Evolutionary conservation across 2,113 vertebrate genomes (phyloP), one percentile per base, ranked within the genome.

Genomic region (Coregonus clupeaformis): DNA sequence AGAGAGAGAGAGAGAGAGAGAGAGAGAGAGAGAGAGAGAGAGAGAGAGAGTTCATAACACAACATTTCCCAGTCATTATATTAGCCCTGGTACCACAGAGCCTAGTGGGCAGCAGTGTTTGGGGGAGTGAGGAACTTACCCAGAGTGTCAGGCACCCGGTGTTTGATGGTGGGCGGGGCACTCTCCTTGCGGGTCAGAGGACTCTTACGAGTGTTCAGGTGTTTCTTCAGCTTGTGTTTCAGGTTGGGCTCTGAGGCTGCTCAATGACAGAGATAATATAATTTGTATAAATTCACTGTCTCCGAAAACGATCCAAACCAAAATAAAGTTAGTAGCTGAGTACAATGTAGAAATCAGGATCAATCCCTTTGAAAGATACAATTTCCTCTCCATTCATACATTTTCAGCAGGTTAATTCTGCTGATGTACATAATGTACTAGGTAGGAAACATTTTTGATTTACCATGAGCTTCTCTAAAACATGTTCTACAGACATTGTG

Each of bases 181-280:
- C 97, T 99, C 89, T 98, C 96, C 89, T 98, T 98, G 11, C 96
- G 91, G 0, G 91, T 96, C 78, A 98, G 90, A 0, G 96, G 96
- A 71, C 96, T 97, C 90, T 96, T 97, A 78, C 96, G 93, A 52
- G 95, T 94, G 83, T 96, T 95, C 2, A 95, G 91, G 78, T 95
- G 94, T 89, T 98, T 97, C 89, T 97, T 96, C 88, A 95, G 93
- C 86, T 96, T 97, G 90, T 95, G 94, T 13, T 95, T 94, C 86
- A 97, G 93, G 88, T 97, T 98, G 88, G 96, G 96, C 87, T 98
- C 96, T 0, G 96, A 98, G 0, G 94, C 96, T 98, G 84, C 13
- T 52, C 49, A 52, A 0, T 0, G 25, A 75, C 6, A 68, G 63
- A 77, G 25, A 1, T n/a, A 68, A 22, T 12, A 25, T 11, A 22